These are phyloP conservation scores for Nemopilema nomurai DNA, from an alignment of 30 jellyfish, hydroid and myxozoan species.

Conservation along the genomic window DNA sequence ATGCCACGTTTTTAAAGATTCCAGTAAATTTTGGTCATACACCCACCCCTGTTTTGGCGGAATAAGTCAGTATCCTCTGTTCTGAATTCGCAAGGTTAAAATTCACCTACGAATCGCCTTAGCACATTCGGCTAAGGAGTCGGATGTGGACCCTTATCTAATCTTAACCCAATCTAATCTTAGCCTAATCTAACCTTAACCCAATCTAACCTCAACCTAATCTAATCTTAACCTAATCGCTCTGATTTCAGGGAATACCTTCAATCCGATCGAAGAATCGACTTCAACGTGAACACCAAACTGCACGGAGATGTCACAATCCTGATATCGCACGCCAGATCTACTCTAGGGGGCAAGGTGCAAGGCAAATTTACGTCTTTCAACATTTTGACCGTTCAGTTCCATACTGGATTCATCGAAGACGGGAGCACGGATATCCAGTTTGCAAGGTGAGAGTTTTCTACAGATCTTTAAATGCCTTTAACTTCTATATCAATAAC, in stretches of 20 bases:
- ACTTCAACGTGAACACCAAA: constrained; percentile 66
- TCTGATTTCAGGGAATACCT: constrained; percentile 64
- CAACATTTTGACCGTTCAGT: constrained; percentile 63
- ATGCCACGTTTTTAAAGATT: too few relatives aligned
- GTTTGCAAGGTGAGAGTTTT: constrained; percentile 36
- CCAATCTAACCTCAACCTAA: too few relatives aligned
- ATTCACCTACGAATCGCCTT: too few relatives aligned
- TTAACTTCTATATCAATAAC: neutral
- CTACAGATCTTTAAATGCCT: neutral
- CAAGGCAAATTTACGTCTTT: constrained; percentile 90
- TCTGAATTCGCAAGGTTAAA: too few relatives aligned
- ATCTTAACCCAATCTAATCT: too few relatives aligned
- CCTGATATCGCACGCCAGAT: constrained; percentile 77
- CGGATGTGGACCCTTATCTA: too few relatives aligned
- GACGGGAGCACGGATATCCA: constrained; percentile 33
- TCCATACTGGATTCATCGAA: constrained; percentile 85
- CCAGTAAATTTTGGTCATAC: too few relatives aligned
- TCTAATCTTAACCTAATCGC: neutral
- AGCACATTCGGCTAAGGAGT: too few relatives aligned
- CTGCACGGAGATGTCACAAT: constrained; percentile 84
- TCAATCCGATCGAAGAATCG: constrained; percentile 57
- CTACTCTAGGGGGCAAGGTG: constrained; percentile 93
- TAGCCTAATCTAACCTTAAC: too few relatives aligned
- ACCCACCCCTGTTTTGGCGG: too few relatives aligned
- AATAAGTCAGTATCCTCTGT: too few relatives aligned